Evolutionary conservation across 2,888 invertebrate genomes (phyloP).

Genomic region (Drosophila meridiana): DNA sequence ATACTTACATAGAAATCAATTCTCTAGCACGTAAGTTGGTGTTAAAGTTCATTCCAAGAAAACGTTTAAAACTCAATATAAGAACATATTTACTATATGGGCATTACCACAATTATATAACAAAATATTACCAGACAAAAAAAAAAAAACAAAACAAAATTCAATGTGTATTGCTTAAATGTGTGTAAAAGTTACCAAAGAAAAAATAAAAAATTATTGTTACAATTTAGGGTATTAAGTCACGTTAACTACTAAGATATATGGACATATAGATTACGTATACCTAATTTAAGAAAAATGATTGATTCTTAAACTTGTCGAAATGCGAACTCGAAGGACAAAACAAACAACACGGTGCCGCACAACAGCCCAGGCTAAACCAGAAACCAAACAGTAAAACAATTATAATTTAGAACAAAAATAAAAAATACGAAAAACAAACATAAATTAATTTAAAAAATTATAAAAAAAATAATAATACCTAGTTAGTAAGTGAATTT

Average conservation of each 20-base stretch:
- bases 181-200: slow-evolving; percentile 65
- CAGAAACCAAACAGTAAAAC: slow-evolving; percentile 69
- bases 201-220: slow-evolving; percentile 54
- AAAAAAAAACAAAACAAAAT: not conserved
- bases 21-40: slow-evolving; percentile 69
- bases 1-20: slow-evolving; percentile 49
- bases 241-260: slow-evolving; percentile 68
- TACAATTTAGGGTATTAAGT: slow-evolving; percentile 77
- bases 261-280: slow-evolving; percentile 69
- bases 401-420: slow-evolving; percentile 60
- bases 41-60: slow-evolving; percentile 71
- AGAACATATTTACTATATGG: slow-evolving; percentile 47
- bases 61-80: slow-evolving; percentile 61
- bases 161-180: slow-evolving; percentile 64
- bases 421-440: slow-evolving; percentile 8
- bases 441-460: slow-evolving; percentile 9
- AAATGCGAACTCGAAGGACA: slow-evolving; percentile 69
- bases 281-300: slow-evolving; percentile 54
- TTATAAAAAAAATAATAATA: slow-evolving; percentile 29
- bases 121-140: slow-evolving; percentile 45
- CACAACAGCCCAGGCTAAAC: slow-evolving; percentile 59
- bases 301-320: slow-evolving; percentile 81
- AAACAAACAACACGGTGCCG: slow-evolving; percentile 65
- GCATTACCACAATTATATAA: slow-evolving; percentile 57
- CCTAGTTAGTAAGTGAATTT: slow-evolving; percentile 74